phyloP scores from a whole-genome alignment of 1,140 invertebrate species.

The Camponotus floridanus region DNA sequence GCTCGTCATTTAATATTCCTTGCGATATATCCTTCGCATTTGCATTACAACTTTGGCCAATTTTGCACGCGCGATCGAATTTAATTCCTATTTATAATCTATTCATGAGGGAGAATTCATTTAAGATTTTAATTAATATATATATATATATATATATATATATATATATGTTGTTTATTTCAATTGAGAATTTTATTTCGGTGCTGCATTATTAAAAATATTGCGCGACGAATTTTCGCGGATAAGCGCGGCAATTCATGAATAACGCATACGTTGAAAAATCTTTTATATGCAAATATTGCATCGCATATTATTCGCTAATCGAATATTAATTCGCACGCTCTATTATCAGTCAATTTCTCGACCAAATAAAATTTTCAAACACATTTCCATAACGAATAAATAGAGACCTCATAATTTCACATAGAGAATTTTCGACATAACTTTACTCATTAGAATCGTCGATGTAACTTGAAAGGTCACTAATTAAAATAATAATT shows the following conservation, averaged over 20 bases:
- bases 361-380: background rate
- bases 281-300: conserved; percentile 60
- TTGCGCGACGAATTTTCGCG: conserved; percentile 27
- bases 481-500: background rate
- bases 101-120: conserved; percentile 4
- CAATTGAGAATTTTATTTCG: conserved; percentile 19
- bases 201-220: conserved; percentile 48
- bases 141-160: background rate
- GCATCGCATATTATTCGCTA: conserved; percentile 46
- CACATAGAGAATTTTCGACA: background rate
- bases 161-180: conserved; percentile 26
- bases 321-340: conserved; percentile 50
- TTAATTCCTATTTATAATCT: conserved; percentile 23
- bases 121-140: conserved; percentile 9
- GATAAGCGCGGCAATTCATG: conserved; percentile 12
- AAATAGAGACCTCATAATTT: background rate
- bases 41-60: background rate
- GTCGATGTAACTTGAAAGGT: background rate
- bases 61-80: background rate
- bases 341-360: conserved; percentile 44
- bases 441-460: background rate
- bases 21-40: background rate
- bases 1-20: conserved; percentile 27
- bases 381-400: conserved; percentile 17
- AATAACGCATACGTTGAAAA: conserved; percentile 51